Evolutionary conservation across 2,888 invertebrate species (phyloP), one percentile per base, ranked within the genome.

Genomic region (Trachelus iudaicus): DNA sequence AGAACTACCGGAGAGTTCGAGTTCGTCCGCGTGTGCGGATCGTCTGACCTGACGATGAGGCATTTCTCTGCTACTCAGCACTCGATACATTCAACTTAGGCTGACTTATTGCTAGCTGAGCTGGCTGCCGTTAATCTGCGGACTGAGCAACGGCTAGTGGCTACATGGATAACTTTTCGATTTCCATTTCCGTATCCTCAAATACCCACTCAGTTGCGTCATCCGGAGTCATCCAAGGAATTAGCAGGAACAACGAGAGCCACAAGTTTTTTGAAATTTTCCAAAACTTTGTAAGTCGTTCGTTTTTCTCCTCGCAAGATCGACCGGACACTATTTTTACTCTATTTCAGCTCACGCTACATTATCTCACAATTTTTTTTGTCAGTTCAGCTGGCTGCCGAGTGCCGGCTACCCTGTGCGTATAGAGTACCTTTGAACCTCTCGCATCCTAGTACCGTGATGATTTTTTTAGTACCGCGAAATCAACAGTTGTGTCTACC

Each of bases 21-120:
- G 78, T 69, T 75, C 74, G 73, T n/a, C n/a, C n/a, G 73, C 13
- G 69, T 35, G 35, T 75, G 77, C 79, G 81, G 78, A 81, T 69
- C 78, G 83, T 80, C 84, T 79, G 85, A 85, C 83, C 85, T 80
- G 79, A 82, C 82, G 76, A 78, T 75, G 81, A 83, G 83, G 79
- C 81, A 83, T 87, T 87, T 81, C 85, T 83, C 84, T 84, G 81
- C 86, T 86, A 85, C 87, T 86, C 85, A 86, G 77, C 83, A 83
- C 85, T 86, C 87, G 83, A 89, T 89, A 88, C 83, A 85, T 89
- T 87, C 86, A 87, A 88, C 87, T 89, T 89, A 88, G 79, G 78
- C 84, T 84, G 85, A 86, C 86, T 85, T 79, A 74, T 23, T 23
- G 40, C 1, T 9, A 56, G 40, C 23, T 56, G 15, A 23, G 9